Base-by-base conservation (phyloP, 30 jellyfish, hydroid and myxozoan species). In the Clytia hemisphaerica region DNA sequence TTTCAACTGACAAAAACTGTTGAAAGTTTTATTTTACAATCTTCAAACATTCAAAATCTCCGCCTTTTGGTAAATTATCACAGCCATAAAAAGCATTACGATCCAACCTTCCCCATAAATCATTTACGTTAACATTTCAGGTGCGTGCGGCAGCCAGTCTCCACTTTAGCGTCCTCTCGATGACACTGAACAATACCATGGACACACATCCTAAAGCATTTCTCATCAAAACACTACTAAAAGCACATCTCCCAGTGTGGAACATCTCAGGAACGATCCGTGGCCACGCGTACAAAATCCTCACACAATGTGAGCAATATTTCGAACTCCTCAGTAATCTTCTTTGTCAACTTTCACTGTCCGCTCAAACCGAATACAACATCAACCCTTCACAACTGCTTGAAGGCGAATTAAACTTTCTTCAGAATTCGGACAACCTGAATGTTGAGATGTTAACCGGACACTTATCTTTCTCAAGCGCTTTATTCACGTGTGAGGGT, bases 211-310 rank as follows among this genome's bases (percentile, higher is more conserved):
- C 95, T 16, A 75, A 83, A 59, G 75, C 71, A 24, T 89, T 67
- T 61, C 83, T 89, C 35, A 33, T 89, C 62, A 55, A 83, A 24
- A 64, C 91, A 1, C 65, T 89, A 54, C 69, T 89, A 42, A 80
- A 89, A 53, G 79, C 95, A 15, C 95, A 83, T 5, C 54, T 89
- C 22, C 98, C 95, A 6, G 67, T 74, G 31, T 89, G 98, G 98
- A 80, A 79, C 38, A 78, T 83, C 12, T 67, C 98, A 0, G 63
- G 93, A 16, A 81, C 85, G 54, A 34, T 73, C 4, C 80, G 98
- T 27, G 86, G 86, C 21, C 50, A n/a, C 22, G 32, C 77, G 33
- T 58, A 19, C 24, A 74, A 47, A 34, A 38, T 80, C 18, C 79
- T 80, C 33, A 30, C 61, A 32, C 97, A 88, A 18, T 88, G 92